phyloP scores from a whole-genome alignment of 2,113 vertebrate species.

The Cynopterus brachyotis region DNA sequence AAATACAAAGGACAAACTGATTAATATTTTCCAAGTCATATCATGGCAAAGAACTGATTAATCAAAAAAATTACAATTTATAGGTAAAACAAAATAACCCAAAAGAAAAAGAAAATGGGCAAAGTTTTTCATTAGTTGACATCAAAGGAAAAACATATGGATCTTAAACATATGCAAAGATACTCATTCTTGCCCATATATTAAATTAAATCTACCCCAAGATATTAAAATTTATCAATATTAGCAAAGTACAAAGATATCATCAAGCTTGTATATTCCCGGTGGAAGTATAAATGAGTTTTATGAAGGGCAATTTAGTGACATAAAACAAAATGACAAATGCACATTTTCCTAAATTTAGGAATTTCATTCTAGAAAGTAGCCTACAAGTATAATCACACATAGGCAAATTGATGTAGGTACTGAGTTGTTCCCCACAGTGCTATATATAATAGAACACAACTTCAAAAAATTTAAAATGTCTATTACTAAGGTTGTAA shows the following conservation, averaged over 20 bases:
- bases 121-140: neutral
- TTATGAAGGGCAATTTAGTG: neutral
- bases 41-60: neutral
- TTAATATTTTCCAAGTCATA: neutral
- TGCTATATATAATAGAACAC: neutral
- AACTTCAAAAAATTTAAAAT: slow-evolving; percentile 8
- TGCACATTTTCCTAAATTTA: neutral
- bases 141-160: neutral
- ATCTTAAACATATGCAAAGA: neutral
- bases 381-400: neutral
- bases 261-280: neutral
- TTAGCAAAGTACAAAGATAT: neutral
- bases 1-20: neutral
- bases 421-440: neutral
- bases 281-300: neutral
- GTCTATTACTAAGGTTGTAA: neutral
- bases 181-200: neutral
- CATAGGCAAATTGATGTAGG: neutral
- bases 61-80: neutral
- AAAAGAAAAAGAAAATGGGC: neutral
- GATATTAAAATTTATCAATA: neutral
- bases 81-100: neutral
- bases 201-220: neutral
- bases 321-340: neutral
- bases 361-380: neutral